Conservation (phyloP, 1,140 invertebrate species). For the Listronotus oregonensis region DNA sequence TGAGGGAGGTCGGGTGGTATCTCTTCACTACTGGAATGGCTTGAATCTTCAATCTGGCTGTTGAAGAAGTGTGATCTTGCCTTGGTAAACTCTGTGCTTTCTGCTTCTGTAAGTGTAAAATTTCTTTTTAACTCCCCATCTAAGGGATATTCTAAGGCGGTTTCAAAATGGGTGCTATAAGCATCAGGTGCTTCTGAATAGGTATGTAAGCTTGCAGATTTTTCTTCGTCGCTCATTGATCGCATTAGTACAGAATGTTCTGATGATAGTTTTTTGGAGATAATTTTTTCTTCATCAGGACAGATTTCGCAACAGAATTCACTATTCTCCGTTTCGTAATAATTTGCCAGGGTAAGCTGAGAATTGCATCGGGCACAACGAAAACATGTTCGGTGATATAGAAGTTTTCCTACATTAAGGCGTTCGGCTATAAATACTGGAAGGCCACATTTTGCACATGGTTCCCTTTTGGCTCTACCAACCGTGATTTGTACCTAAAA, state of each 20-base stretch:
- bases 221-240: slow-evolving; percentile 64
- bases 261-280: slow-evolving; percentile 39
- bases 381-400: slow-evolving; percentile 92
- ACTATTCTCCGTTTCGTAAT: slow-evolving; percentile 75
- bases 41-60: slow-evolving; percentile 47
- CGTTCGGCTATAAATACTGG: slow-evolving; percentile 91
- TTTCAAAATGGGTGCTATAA: slow-evolving; percentile 47
- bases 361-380: slow-evolving; percentile 79
- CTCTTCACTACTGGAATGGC: slow-evolving; percentile 36
- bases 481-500: slow-evolving; percentile 42
- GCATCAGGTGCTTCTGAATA: slow-evolving; percentile 43
- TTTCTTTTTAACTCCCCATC: slow-evolving; percentile 32
- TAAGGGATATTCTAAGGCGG: slow-evolving; percentile 43
- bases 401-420: slow-evolving; percentile 75
- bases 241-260: slow-evolving; percentile 39
- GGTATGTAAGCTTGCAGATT: slow-evolving; percentile 52
- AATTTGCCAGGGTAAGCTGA: slow-evolving; percentile 76
- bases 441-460: slow-evolving; percentile 78
- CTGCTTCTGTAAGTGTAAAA: slow-evolving; percentile 29
- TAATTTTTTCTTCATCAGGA: slow-evolving; percentile 73
- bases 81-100: slow-evolving; percentile 45
- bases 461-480: slow-evolving; percentile 65
- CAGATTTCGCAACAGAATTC: slow-evolving; percentile 85
- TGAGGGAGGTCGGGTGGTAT: slow-evolving; percentile 52
- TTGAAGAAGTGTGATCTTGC: slow-evolving; percentile 56